phyloP scores from a whole-genome alignment of 2,113 vertebrate genomes.

The Struthidea cinerea region DNA sequence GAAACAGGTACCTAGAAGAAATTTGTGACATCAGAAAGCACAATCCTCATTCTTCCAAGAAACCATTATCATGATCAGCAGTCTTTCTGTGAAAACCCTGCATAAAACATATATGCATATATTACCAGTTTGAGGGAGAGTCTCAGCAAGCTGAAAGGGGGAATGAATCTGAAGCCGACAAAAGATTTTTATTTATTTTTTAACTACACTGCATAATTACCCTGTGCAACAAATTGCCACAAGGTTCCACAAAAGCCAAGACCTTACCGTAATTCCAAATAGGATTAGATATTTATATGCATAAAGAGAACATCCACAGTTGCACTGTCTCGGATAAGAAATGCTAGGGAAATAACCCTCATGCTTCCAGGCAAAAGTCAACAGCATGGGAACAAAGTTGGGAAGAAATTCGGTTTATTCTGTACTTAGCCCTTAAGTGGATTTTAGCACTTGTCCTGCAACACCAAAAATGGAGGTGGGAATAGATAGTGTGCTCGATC shows the following conservation, averaged over 20 bases:
- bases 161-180: not conserved
- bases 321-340: not conserved
- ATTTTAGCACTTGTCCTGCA: not conserved
- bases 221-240: constrained; percentile 8
- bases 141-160: not conserved
- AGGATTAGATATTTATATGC: constrained; percentile 36
- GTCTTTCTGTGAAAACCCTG: not conserved
- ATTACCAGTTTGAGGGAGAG: not conserved
- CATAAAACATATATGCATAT: not conserved
- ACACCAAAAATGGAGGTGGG: not conserved
- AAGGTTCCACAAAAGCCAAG: not conserved
- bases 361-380: not conserved
- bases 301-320: constrained; percentile 32
- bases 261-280: constrained; percentile 4
- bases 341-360: not conserved
- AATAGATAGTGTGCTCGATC: not conserved
- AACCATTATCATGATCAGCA: not conserved
- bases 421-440: not conserved
- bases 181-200: constrained; percentile 48
- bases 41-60: not conserved
- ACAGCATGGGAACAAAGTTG: not conserved
- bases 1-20: not conserved
- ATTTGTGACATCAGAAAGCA: not conserved
- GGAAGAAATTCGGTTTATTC: not conserved
- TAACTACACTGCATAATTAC: not conserved